Percentiles rank a stretch among this genome's conserved stretches.
Evolutionary conservation across 2,888 invertebrate species (phyloP).

Genomic region (Patella pellucida): DNA sequence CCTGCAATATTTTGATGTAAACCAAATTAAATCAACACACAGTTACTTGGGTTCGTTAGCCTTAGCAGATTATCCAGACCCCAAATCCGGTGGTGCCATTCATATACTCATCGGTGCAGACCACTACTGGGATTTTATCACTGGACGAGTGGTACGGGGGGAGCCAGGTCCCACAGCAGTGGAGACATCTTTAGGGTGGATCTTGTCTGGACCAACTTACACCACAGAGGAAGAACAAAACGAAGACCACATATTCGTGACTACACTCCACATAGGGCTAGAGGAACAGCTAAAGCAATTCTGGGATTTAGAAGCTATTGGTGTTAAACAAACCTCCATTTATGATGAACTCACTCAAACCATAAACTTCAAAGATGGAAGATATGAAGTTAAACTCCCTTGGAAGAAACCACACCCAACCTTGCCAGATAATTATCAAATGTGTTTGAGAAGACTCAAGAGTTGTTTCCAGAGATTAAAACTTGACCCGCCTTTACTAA

Average conservation of each 20-base stretch:
- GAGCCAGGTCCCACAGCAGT: too few species aligned
- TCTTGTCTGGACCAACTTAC: neutral
- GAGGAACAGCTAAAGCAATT: too few species aligned
- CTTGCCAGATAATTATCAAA: too few species aligned
- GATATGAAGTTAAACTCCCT: neutral
- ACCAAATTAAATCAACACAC: neutral
- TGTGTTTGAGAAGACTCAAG: too few species aligned
- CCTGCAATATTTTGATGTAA: neutral
- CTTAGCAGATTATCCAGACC: neutral
- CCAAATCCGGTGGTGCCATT: neutral
- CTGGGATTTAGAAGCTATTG: too few species aligned
- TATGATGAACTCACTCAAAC: neutral
- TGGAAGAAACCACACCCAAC: too few species aligned
- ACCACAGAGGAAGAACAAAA: neutral
- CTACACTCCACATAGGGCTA: too few species aligned
- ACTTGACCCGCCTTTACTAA: neutral
- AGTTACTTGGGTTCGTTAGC: neutral
- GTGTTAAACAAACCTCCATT: neutral
- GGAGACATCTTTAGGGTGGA: neutral
- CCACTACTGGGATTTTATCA: neutral
- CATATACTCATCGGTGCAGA: neutral
- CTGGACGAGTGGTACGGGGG: too few species aligned
- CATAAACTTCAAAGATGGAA: neutral
- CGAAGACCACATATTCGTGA: neutral
- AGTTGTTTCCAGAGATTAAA: too few species aligned